Evolutionary conservation across 2,113 vertebrate genomes (phyloP), one percentile per base, ranked within the genome.

Genomic region (Dendrocopos noguchii): DNA sequence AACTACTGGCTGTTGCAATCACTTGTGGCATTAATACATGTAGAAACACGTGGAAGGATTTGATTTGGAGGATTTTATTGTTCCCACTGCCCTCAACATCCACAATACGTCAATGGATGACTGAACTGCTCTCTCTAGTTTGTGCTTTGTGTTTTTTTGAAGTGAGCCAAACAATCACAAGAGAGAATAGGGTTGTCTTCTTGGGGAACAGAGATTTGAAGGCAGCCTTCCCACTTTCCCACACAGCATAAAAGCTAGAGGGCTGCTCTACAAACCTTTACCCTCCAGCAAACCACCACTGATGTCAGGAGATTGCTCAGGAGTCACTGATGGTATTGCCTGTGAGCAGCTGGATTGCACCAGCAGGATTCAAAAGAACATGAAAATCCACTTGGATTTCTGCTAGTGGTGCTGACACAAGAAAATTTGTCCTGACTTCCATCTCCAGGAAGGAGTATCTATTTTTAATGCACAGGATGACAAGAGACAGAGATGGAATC

Each of bases 31-130:
- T 36, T 71, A 50, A 70, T 3, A 46, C 6, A 25, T 1, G 0
- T 0, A 2, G 8, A 64, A 70, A 44, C 7, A 21, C 1, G 0
- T 1, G 3, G 7, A 60, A 70, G 31, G 34, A 74, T 36, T 77
- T 50, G 10, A 21, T 67, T 55, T 33, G 15, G 39, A 14, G n/a
- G 29, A 25, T 55, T 76, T 64, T 77, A 50, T 9, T 21, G 21
- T 27, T 72, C 21, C 47, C 16, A 3, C 46, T 70, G 24, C 52
- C 10, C 42, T 61, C 39, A 27, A 59, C 19, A 53, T 28, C 28
- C 15, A 24, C 50, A 53, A 15, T 7, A 61, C 29, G 66, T n/a
- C 59, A 29, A 22, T 14, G 5, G 29, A 9, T 0, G 1, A 72
- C 19, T 9, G 19, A 83, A 27, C 10, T 1, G 0, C 31, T 57